A percentile compares a stretch with the other conserved stretches of the same genome.
phyloP scores from a whole-genome alignment of 1,140 invertebrate genomes.

The Marisa cornuarietis region DNA sequence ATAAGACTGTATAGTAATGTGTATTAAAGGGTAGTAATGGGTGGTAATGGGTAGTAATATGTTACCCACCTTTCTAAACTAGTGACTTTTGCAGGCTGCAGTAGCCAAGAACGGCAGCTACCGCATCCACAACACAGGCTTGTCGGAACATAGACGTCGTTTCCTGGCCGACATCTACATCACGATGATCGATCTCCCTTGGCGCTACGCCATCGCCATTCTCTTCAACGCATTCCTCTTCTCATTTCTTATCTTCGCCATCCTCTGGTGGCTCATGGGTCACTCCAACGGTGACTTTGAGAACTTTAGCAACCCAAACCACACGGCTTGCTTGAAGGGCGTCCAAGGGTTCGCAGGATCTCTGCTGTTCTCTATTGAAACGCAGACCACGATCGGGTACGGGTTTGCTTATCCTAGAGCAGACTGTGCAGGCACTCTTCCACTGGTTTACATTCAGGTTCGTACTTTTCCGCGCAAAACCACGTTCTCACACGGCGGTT shows the following conservation, averaged over 20 bases:
- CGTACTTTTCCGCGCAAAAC: conserved; percentile 28
- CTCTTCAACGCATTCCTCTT: conserved; percentile 92
- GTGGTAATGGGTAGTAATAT: too few relatives aligned
- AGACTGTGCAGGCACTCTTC: conserved; percentile 51
- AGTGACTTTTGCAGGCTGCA: conserved; percentile 21
- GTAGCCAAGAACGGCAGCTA: conserved; percentile 29
- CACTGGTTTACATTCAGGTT: conserved; percentile 56
- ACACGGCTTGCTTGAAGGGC: conserved; percentile 56
- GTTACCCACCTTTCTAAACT: not conserved
- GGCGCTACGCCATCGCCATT: conserved; percentile 95
- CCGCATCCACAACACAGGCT: conserved; percentile 37
- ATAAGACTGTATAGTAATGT: too few relatives aligned
- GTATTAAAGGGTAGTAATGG: too few relatives aligned
- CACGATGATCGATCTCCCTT: conserved; percentile 72
- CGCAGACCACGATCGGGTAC: conserved; percentile 70
- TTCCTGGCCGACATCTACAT: conserved; percentile 58
- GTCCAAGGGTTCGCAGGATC: conserved; percentile 59
- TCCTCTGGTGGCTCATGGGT: conserved; percentile 93
- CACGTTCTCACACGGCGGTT: too few relatives aligned
- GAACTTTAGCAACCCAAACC: conserved; percentile 73
- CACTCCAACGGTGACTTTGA: conserved; percentile 87
- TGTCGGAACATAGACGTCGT: conserved; percentile 41
- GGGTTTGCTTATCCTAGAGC: conserved; percentile 77
- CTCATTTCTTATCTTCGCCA: conserved; percentile 90
- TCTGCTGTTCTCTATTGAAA: conserved; percentile 68